Conservation (phyloP, 2,888 invertebrate species). For the Limnephilus marmoratus region DNA sequence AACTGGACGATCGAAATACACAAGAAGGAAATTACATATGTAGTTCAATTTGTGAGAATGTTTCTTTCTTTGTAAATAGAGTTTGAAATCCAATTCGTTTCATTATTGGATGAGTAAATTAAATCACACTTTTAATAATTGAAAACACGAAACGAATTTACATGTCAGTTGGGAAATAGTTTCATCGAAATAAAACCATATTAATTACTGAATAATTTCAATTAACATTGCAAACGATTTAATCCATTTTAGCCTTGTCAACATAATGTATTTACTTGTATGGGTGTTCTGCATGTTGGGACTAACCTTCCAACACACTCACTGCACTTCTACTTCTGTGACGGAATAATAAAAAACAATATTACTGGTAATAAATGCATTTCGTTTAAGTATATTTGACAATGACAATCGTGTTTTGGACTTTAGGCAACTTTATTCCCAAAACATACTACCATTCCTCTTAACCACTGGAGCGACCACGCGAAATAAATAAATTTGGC, state of each 20-base stretch:
- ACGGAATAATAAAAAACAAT: not conserved
- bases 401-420: too few species aligned
- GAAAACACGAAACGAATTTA: not conserved
- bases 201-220: not conserved
- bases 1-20: too few species aligned
- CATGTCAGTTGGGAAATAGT: not conserved
- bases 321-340: not conserved
- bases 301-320: not conserved
- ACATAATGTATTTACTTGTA: not conserved
- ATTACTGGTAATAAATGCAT: not conserved
- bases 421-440: too few species aligned
- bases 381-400: not conserved
- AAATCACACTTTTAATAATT: not conserved
- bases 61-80: not conserved
- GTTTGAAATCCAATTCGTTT: not conserved
- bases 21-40: too few species aligned
- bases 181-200: not conserved
- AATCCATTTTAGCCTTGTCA: not conserved
- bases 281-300: not conserved
- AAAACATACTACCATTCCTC: too few species aligned
- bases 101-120: not conserved
- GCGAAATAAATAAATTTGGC: too few species aligned
- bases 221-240: not conserved
- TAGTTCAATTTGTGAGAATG: not conserved
- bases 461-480: too few species aligned